phyloP scores from a whole-genome alignment of 2,888 invertebrate genomes.

The Trichacis sp. region DNA sequence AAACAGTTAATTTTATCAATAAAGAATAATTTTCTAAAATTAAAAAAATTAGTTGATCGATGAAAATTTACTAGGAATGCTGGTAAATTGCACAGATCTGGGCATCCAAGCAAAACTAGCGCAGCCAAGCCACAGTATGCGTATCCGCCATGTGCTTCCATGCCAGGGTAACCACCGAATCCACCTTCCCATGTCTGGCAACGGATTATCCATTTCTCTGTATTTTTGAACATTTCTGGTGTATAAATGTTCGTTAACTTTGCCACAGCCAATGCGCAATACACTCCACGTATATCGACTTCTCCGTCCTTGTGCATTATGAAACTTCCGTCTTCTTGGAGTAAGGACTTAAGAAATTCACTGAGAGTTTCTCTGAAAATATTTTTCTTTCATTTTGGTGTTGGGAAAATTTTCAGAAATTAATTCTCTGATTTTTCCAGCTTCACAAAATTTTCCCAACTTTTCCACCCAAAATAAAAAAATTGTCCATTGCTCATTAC shows the following conservation, averaged over 20 bases:
- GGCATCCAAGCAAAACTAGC: slow-evolving; percentile 83
- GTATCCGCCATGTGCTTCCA: slow-evolving; percentile 99
- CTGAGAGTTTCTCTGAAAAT: slow-evolving; percentile 74
- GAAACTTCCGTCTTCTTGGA: slow-evolving; percentile 90
- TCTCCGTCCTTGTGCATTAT: slow-evolving; percentile 93
- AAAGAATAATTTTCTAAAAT: background rate
- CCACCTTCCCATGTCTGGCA: slow-evolving; percentile 99
- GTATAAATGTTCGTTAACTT: slow-evolving; percentile 85
- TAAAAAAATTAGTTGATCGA: too few species aligned
- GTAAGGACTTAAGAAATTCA: slow-evolving; percentile 83
- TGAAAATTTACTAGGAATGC: slow-evolving; percentile 75
- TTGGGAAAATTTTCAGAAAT: too few species aligned
- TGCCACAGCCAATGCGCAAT: slow-evolving; percentile 94
- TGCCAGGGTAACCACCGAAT: slow-evolving; percentile 91
- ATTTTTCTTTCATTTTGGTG: too few species aligned
- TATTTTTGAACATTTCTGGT: slow-evolving; percentile 83
- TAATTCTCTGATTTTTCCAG: too few species aligned
- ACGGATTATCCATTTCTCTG: slow-evolving; percentile 91
- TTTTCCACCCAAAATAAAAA: too few species aligned
- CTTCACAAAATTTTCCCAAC: too few species aligned
- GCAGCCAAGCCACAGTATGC: slow-evolving; percentile 96
- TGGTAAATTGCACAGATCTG: slow-evolving; percentile 80
- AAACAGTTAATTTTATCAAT: slow-evolving; percentile 2
- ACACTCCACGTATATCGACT: slow-evolving; percentile 94
- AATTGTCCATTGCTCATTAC: too few species aligned